These are phyloP conservation scores for Anguilla anguilla DNA, from an alignment of 2,797 vertebrate genomes.

Conservation along the genomic window DNA sequence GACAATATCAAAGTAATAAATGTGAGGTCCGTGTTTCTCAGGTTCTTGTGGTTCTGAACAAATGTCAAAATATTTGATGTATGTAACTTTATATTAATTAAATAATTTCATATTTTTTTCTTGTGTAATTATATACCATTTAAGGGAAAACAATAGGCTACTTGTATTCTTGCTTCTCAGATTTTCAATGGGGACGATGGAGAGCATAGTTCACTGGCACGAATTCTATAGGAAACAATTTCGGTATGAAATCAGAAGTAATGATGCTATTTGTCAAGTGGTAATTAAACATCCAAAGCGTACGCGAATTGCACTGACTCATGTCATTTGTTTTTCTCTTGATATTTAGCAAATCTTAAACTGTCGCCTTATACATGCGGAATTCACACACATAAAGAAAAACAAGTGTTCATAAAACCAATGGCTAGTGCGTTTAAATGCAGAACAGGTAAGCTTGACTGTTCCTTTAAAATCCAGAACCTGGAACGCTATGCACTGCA, in stretches of 20 bases:
- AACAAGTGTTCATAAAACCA: background rate
- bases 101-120: background rate
- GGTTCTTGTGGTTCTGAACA: background rate
- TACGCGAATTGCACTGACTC: background rate
- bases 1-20: background rate
- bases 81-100: background rate
- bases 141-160: background rate
- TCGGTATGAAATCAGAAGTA: slow-evolving; percentile 11
- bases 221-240: background rate
- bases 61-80: background rate
- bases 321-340: background rate
- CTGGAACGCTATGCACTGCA: background rate
- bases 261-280: background rate
- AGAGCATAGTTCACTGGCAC: background rate
- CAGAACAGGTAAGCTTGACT: background rate
- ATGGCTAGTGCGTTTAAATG: background rate
- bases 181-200: background rate
- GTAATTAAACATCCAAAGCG: background rate
- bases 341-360: background rate
- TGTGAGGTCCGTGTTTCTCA: background rate
- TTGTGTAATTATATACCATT: background rate
- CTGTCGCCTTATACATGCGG: background rate
- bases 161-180: background rate
- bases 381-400: background rate
- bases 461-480: slow-evolving; percentile 11